Percentiles rank a stretch among this genome's conserved stretches.
phyloP scores from a whole-genome alignment of 2,113 vertebrate species.

The Cromileptes altivelis region DNA sequence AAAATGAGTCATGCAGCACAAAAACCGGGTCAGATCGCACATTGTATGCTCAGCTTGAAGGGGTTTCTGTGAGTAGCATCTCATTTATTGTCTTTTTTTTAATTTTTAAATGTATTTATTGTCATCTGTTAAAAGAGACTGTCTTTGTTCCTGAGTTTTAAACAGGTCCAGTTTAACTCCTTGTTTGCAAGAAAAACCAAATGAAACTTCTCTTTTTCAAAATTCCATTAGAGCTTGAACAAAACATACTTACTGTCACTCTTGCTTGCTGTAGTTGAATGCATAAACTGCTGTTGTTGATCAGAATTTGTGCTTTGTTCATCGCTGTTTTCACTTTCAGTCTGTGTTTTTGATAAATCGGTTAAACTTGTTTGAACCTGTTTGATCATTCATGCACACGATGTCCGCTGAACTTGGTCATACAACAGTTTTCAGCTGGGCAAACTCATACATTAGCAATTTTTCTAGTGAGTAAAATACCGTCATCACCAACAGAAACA shows the following conservation, averaged over 20 bases:
- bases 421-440: neutral
- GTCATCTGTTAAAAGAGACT: neutral
- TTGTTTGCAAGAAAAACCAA: neutral
- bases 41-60: no score
- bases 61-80: no score
- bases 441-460: conserved; percentile 34
- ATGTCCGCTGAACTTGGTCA: neutral
- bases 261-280: no score
- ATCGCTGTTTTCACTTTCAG: neutral
- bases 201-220: neutral
- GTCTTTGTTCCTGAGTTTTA: no score
- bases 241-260: neutral
- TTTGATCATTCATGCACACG: neutral
- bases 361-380: conserved; percentile 10
- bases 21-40: no score
- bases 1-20: no score
- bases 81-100: neutral
- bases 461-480: conserved; percentile 27
- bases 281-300: neutral
- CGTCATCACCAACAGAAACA: conserved; percentile 22
- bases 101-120: no score
- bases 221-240: neutral
- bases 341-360: neutral
- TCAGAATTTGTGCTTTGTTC: conserved; percentile 15
- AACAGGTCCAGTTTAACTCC: neutral